Percentiles rank a stretch among this genome's conserved stretches.
Evolutionary conservation across 2,113 vertebrate species (phyloP).

Genomic region (Corydoras maculifer): DNA sequence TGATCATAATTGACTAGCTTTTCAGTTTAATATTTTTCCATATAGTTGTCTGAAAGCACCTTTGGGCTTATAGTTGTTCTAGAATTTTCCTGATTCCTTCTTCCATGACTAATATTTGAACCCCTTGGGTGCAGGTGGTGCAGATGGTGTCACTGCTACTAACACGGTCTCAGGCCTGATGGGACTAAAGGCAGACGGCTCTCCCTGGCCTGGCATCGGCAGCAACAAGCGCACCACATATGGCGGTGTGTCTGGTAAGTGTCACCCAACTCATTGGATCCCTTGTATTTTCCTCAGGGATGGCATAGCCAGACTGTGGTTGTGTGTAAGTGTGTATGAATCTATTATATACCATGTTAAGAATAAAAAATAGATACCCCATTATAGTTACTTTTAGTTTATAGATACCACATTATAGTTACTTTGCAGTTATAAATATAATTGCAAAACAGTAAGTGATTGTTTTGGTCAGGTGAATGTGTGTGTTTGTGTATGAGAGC

Average conservation of each 20-base stretch:
- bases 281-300: conserved; percentile 34
- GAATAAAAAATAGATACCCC: too few species aligned
- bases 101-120: conserved; percentile 30
- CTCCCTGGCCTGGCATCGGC: conserved; percentile 75
- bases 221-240: conserved; percentile 71
- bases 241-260: conserved; percentile 79
- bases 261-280: conserved; percentile 57
- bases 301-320: conserved; percentile 22
- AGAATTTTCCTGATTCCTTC: conserved; percentile 44
- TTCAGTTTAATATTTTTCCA: too few species aligned
- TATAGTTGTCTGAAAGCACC: too few species aligned
- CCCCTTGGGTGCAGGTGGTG: conserved; percentile 67
- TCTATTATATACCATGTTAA: conserved; percentile 10
- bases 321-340: conserved; percentile 21
- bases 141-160: conserved; percentile 81
- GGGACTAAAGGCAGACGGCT: conserved; percentile 72
- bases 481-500: conserved; percentile 27
- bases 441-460: too few species aligned
- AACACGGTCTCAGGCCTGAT: conserved; percentile 82
- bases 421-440: too few species aligned
- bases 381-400: too few species aligned
- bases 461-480: background rate
- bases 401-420: too few species aligned
- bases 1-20: too few species aligned
- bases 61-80: background rate